A percentile compares a stretch with the other conserved stretches of the same genome.
These are phyloP conservation scores for Perca fluviatilis DNA, from an alignment of 2,113 vertebrate genomes.

Conservation along the genomic window DNA sequence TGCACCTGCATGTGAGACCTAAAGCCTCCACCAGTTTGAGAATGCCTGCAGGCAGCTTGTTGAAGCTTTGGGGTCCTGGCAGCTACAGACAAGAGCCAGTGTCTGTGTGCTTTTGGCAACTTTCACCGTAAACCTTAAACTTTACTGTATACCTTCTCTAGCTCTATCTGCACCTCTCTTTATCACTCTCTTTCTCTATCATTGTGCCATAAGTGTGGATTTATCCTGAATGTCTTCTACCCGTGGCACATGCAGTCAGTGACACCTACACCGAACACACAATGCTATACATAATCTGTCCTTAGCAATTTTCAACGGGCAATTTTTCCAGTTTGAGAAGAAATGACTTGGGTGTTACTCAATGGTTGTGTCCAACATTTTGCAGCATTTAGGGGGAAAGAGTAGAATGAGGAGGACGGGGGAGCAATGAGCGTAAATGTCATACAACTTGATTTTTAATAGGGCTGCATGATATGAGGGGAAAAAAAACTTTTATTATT, in stretches of 20 bases:
- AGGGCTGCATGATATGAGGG: no score
- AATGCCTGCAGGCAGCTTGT: conserved; percentile 67
- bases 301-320: background rate
- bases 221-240: conserved; percentile 43
- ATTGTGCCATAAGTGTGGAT: conserved; percentile 48
- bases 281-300: background rate
- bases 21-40: conserved; percentile 46
- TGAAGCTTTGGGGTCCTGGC: conserved; percentile 75
- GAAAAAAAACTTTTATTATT: no score
- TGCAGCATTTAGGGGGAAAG: background rate
- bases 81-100: conserved; percentile 58
- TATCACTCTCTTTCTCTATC: conserved; percentile 5
- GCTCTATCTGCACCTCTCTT: conserved; percentile 6
- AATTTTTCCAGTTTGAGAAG: background rate
- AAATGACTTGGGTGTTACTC: background rate
- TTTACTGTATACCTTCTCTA: conserved; percentile 29
- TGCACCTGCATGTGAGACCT: conserved; percentile 40
- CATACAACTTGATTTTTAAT: background rate
- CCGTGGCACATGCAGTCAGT: conserved; percentile 33
- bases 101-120: conserved; percentile 66
- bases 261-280: conserved; percentile 1
- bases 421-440: background rate
- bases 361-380: background rate
- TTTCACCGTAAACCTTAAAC: conserved; percentile 58
- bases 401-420: background rate